phyloP scores from a whole-genome alignment of 30 jellyfish, hydroid and myxozoan species.

The Aurelia aurita region DNA sequence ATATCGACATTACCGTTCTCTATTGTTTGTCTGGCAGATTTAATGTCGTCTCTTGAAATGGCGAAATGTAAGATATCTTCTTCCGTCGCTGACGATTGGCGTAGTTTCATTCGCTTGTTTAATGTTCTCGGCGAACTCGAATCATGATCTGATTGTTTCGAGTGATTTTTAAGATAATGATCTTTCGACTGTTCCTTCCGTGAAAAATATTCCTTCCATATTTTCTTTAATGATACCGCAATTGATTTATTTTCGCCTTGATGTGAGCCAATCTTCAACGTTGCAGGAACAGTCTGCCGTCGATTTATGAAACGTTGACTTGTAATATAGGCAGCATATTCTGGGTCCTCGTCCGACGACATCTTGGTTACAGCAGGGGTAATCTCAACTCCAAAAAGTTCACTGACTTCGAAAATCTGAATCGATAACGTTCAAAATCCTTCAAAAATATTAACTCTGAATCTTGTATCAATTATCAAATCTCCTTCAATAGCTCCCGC shows the following conservation, averaged over 20 bases:
- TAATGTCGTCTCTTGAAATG: conserved; percentile 68
- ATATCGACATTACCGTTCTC: conserved; percentile 66
- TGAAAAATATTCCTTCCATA: conserved; percentile 65
- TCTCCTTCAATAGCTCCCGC: no score
- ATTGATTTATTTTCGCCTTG: conserved; percentile 39
- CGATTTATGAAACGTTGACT: conserved; percentile 56
- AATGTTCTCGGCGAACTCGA: conserved; percentile 55
- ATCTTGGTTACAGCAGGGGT: background rate
- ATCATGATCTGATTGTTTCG: conserved; percentile 1
- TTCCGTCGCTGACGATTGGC: conserved; percentile 71
- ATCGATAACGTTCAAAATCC: no score
- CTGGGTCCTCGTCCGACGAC: conserved; percentile 36
- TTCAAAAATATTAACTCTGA: no score
- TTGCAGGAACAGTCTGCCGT: conserved; percentile 77
- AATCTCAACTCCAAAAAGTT: no score
- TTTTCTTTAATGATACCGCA: conserved; percentile 54
- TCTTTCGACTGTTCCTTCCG: conserved; percentile 42
- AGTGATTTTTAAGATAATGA: conserved; percentile 4
- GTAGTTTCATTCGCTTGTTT: conserved; percentile 43
- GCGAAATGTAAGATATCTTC: conserved; percentile 79
- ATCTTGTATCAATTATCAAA: no score
- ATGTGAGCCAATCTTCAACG: conserved; percentile 30
- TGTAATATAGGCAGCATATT: conserved; percentile 38
- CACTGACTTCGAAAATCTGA: no score
- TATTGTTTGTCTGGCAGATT: conserved; percentile 49